phyloP scores from a whole-genome alignment of 2,113 vertebrate genomes.

The Microcebus tavaratra region DNA sequence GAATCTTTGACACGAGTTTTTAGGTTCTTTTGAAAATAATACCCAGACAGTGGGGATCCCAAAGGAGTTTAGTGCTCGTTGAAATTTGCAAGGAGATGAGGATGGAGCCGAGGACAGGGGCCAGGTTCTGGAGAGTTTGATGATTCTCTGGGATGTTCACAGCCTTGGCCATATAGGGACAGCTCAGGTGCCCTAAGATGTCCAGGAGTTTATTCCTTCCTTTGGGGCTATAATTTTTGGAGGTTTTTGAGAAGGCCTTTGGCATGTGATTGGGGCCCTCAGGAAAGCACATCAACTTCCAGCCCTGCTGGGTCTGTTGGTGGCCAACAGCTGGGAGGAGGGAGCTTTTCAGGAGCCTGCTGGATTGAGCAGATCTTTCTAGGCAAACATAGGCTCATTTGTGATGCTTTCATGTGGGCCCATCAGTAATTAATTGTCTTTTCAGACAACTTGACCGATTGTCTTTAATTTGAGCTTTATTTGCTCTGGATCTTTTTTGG shows the following conservation, averaged over 20 bases:
- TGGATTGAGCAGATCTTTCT: neutral
- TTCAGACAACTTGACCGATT: neutral
- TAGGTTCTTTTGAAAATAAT: neutral
- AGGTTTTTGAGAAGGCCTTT: neutral
- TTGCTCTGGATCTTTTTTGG: constrained; percentile 3
- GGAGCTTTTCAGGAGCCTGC: neutral
- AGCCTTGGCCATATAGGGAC: neutral
- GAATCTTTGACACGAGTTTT: neutral
- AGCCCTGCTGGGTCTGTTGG: too few relatives aligned
- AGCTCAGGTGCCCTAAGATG: neutral
- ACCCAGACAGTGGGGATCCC: neutral
- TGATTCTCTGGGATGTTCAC: neutral
- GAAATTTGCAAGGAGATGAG: neutral
- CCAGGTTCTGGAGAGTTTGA: neutral
- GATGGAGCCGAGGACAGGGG: neutral
- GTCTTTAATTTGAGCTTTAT: constrained; percentile 16
- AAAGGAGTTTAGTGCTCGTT: neutral
- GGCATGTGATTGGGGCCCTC: neutral
- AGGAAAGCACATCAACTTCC: neutral
- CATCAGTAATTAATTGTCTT: neutral
- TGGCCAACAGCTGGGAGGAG: neutral
- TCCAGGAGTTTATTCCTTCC: neutral
- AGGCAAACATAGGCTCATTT: neutral
- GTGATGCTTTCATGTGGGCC: neutral
- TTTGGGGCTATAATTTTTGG: neutral